Evolutionary conservation across 2,113 vertebrate genomes (phyloP).

Genomic region (Pachycephala philippinensis): DNA sequence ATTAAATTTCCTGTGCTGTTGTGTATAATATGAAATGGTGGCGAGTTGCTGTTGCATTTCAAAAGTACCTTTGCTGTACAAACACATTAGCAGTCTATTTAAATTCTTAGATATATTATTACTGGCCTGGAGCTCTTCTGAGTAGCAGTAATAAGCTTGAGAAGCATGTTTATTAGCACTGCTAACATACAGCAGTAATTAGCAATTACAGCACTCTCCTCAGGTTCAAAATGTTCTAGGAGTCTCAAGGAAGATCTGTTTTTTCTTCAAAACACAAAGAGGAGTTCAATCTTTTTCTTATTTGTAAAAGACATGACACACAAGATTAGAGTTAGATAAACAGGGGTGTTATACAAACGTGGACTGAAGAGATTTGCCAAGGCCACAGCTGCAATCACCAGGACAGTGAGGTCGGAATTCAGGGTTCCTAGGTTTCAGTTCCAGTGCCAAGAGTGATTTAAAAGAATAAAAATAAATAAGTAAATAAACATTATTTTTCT

Average conservation of each 20-base stretch:
- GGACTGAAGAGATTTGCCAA: neutral
- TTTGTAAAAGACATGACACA: neutral
- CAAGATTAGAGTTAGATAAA: neutral
- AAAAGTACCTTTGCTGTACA: neutral
- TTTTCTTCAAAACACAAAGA: neutral
- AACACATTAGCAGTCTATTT: neutral
- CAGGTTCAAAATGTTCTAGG: neutral
- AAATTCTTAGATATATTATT: neutral
- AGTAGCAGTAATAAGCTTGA: neutral
- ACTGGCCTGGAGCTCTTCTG: neutral
- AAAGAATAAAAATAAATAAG: neutral
- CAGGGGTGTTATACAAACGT: neutral
- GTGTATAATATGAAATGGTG: neutral
- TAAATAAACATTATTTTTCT: neutral
- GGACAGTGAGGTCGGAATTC: neutral
- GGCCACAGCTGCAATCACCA: neutral
- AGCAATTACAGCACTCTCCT: neutral
- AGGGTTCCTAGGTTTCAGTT: neutral
- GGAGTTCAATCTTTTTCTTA: neutral
- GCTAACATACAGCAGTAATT: neutral
- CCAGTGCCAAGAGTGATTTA: neutral
- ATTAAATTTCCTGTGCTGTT: slow-evolving; percentile 19
- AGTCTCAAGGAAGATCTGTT: neutral
- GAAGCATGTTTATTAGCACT: neutral
- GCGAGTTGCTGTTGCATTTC: neutral